phyloP scores from a whole-genome alignment of 2,888 invertebrate species.

The Seira musarum region DNA sequence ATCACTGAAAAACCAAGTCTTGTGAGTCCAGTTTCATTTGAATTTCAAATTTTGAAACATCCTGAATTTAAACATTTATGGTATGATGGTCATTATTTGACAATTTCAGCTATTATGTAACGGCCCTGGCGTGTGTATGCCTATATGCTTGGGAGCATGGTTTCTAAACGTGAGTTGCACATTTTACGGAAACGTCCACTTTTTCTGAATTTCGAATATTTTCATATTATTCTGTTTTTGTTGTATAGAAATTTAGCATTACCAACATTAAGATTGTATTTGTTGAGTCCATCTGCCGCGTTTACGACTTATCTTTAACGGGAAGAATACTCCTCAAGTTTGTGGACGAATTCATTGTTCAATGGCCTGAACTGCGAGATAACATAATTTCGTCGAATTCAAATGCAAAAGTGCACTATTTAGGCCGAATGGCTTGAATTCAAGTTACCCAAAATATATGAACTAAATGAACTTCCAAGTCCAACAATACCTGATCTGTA shows the following conservation, averaged over 20 bases:
- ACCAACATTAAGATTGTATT: constrained; percentile 85
- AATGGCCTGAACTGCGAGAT: constrained; percentile 91
- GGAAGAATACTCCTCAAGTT: constrained; percentile 89
- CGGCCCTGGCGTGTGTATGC: constrained; percentile 98
- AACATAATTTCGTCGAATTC: neutral
- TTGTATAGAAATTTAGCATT: constrained; percentile 71
- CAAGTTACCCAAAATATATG: too few species aligned
- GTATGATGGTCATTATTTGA: neutral
- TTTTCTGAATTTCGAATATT: neutral
- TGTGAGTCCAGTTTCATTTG: too few species aligned
- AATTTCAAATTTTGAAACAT: too few species aligned
- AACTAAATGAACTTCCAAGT: too few species aligned
- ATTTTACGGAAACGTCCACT: neutral
- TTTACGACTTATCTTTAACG: constrained; percentile 88
- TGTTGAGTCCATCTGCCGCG: constrained; percentile 96
- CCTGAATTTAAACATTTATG: too few species aligned
- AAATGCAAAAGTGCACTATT: neutral
- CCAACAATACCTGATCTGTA: too few species aligned
- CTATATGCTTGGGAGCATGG: constrained; percentile 86
- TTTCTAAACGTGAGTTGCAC: constrained; percentile 77
- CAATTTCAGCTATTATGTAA: constrained; percentile 82
- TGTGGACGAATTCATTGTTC: constrained; percentile 91
- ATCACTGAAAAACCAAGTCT: too few species aligned
- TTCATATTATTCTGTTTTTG: constrained; percentile 15
- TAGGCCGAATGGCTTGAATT: constrained; percentile 17